Conservation (phyloP, 2,797 vertebrate species). For the Hydrocynus forskahlii region DNA sequence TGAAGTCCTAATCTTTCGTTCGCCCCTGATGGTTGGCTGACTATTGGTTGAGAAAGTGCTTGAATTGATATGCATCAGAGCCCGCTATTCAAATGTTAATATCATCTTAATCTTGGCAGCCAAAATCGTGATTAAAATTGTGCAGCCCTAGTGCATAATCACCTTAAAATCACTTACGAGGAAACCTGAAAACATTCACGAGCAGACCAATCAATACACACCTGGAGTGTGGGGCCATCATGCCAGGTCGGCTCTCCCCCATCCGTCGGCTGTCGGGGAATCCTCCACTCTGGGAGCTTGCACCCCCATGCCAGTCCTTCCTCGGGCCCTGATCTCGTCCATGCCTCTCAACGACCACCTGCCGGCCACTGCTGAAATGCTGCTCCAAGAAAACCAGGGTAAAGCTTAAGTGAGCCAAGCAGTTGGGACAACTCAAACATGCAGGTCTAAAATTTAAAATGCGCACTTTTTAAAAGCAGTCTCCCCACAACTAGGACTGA, state of each 20-base stretch:
- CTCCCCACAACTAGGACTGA: not conserved
- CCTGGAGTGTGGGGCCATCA: constrained; percentile 89
- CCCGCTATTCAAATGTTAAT: no score
- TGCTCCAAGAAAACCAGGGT: constrained; percentile 55
- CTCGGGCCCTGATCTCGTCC: constrained; percentile 88
- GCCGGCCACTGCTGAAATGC: constrained; percentile 90
- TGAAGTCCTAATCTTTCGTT: no score
- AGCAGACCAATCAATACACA: constrained; percentile 63
- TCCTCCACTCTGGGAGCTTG: constrained; percentile 84
- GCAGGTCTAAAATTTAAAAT: no score
- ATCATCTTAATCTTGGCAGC: no score
- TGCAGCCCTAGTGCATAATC: no score
- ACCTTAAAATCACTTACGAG: no score
- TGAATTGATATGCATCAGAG: no score
- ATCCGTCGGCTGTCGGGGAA: constrained; percentile 87
- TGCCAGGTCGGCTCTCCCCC: constrained; percentile 83
- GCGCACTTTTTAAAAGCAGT: no score
- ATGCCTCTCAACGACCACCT: constrained; percentile 89
- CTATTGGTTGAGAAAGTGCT: no score
- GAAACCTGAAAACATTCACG: not conserved
- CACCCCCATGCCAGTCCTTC: constrained; percentile 92
- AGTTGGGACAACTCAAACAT: no score
- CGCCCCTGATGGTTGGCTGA: no score
- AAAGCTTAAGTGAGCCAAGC: not conserved
- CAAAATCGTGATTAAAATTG: no score